A percentile compares a stretch with the other conserved stretches of the same genome.
Conservation (phyloP, 2,113 vertebrate species). For the Calidris pygmaea region DNA sequence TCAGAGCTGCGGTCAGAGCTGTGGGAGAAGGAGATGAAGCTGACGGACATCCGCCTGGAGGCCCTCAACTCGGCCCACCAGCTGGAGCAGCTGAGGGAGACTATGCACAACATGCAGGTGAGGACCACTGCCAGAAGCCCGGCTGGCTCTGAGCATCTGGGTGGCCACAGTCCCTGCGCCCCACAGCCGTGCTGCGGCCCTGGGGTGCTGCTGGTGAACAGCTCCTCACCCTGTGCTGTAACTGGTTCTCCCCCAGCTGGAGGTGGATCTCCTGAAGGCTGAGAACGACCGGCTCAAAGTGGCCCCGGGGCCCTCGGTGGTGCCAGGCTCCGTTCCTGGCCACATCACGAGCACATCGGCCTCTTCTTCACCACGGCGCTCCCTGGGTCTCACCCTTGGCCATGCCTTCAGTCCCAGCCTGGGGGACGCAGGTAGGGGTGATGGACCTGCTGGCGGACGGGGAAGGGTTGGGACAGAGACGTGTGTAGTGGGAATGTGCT, state of each 20-base stretch:
- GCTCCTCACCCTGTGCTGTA: neutral
- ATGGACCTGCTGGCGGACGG: neutral
- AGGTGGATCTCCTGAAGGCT: constrained; percentile 90
- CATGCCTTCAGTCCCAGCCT: constrained; percentile 87
- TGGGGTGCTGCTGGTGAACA: fast-evolving
- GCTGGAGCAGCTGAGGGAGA: constrained; percentile 90
- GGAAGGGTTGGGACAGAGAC: neutral
- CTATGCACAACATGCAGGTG: constrained; percentile 98
- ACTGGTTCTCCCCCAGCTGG: constrained; percentile 74
- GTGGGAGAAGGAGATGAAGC: constrained; percentile 94
- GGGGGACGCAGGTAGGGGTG: constrained; percentile 79
- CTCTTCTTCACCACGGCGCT: constrained; percentile 82
- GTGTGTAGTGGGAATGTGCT: neutral
- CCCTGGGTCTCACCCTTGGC: constrained; percentile 84
- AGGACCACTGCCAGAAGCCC: neutral
- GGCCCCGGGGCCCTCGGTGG: constrained; percentile 72
- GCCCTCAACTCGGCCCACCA: constrained; percentile 95
- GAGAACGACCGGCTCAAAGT: constrained; percentile 95
- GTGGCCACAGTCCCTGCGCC: neutral
- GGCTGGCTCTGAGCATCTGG: neutral
- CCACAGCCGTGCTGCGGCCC: fast-evolving
- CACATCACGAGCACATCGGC: constrained; percentile 78
- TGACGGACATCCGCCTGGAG: constrained; percentile 93
- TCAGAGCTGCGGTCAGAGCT: constrained; percentile 91
- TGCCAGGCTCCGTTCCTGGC: constrained; percentile 74